Conservation (phyloP, 2,888 invertebrate genomes). For the Andrena marginata region DNA sequence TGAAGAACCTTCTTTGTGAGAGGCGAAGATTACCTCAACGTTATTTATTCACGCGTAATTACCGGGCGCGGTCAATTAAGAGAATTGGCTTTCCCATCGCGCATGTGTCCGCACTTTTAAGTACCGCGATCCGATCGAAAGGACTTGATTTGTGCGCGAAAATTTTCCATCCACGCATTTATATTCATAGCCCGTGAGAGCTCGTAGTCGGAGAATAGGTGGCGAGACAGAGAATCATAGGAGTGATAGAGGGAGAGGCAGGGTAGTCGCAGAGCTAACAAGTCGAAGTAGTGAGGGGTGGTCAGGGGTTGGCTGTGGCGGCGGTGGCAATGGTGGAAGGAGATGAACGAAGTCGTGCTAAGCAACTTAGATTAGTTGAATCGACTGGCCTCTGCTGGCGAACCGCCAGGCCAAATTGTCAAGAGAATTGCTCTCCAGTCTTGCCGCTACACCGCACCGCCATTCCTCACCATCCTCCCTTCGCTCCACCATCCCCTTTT, state of each 20-base stretch:
- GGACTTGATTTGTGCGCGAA: conserved; percentile 11
- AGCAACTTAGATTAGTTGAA: conserved; percentile 84
- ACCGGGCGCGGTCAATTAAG: no score
- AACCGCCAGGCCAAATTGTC: conserved; percentile 81
- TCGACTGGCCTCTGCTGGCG: conserved; percentile 82
- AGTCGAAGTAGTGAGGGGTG: conserved; percentile 48
- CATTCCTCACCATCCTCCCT: conserved; percentile 54
- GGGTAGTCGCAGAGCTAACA: conserved; percentile 45
- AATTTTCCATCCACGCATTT: conserved; percentile 47
- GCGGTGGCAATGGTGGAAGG: conserved; percentile 58
- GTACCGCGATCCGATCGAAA: neutral
- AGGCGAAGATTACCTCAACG: no score
- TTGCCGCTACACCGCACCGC: conserved; percentile 60
- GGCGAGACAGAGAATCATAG: conserved; percentile 20
- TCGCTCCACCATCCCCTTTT: conserved; percentile 44
- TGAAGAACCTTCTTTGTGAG: no score
- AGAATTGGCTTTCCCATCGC: no score
- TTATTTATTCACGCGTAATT: no score
- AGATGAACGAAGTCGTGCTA: conserved; percentile 79
- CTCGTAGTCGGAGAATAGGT: conserved; percentile 7
- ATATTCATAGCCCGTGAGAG: conserved; percentile 52
- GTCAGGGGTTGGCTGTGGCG: conserved; percentile 58
- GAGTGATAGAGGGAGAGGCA: neutral
- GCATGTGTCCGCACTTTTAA: no score
- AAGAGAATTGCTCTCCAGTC: conserved; percentile 78